Base-by-base conservation (phyloP, 2,113 vertebrate species). In the Oryzias woworae region DNA sequence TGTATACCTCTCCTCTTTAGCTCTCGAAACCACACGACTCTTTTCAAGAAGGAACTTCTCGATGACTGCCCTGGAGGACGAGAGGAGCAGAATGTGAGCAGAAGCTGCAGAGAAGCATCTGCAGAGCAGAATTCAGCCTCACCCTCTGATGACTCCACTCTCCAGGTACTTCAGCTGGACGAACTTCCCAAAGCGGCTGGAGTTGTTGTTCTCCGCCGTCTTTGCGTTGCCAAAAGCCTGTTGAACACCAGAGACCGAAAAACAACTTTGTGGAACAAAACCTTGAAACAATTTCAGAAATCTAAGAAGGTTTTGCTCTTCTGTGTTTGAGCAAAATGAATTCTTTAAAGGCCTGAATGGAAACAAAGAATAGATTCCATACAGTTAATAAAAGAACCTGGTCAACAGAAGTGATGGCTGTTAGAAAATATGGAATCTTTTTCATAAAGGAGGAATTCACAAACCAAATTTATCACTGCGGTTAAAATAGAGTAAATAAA, bases 31-130 rank as follows among this genome's bases (percentile, higher is more conserved):
- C 44, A 99, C 88, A 1, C 97, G 96, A 64, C 93, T 93, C 81
- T 97, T 98, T 84, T 98, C 96, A 41, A 99, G 94, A 57, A 99
- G 91, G 43, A 96, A 98, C 83, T 96, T 98, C 87, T 98, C 94
- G 67, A 98, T 93, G 5, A 96, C 92, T 14, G 96, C 97, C 83
- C 97, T 98, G 71, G 69, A 74, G 54, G 49, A 44, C 2, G 73
- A 66, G 13, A 69, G 61, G 18, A 65, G 3, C 14, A 58, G 18
- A 62, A 51, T 1, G 49, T 62, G 43, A 75, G 62, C 26, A 62
- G 46, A 69, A 47, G 12, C 17, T 2, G 0, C 7, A 18, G 46
- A 15, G 13, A 15, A 49, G 36, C 2, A 12, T 8, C 36, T 12
- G 10, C 8, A 36, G 36, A 4, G 20, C 46, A 46, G 53, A 0